Base-by-base conservation (phyloP, 1,140 invertebrate genomes). In the Atta texana region DNA sequence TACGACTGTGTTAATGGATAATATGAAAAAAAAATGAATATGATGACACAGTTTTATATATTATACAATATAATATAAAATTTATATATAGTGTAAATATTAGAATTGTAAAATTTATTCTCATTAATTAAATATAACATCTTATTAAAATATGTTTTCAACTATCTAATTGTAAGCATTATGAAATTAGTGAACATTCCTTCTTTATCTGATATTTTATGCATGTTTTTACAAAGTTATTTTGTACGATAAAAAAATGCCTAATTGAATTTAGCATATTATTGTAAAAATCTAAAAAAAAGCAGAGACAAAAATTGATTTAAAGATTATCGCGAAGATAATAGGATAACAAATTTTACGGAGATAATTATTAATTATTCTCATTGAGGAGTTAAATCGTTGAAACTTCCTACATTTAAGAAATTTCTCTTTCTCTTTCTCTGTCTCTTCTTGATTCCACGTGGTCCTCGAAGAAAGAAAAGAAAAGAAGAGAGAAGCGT, bases 281-380 rank as follows among this genome's bases (percentile, higher is more conserved):
- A 16, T 68, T 61, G 21, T 16, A 14, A 61, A 61, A 51, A 61
- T 53, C 12, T 12, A n/a, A 63, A 28, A 44, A 55, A 49, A 49
- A 12, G 8, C 21, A 0, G 34, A 82, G 12, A 6, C 39, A 3
- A 74, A 21, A 61, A 39, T 7, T 21, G 39, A 74, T 61, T 61
- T 59, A 63, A 14, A 75, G 39, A 28, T 28, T 49, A 39, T 57
- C 10, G 39, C 55, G 8, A 63, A 49, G 18, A 82, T 61, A 74
- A 28, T 24, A 10, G 8, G 24, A 49, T 61, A 24, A 82, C 24
- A 74, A 84, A 75, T 51, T 34, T 39, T 14, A 34, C 14, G 14
- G n/a, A 49, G 39, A 84, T 75, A 61, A 84, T 84, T 84, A 84
- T 74, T 84, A 75, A 74, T 84, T 75, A 84, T 84, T 75, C 39